phyloP scores from a whole-genome alignment of 1,140 invertebrate species.

The Leptonema lineaticorne region DNA sequence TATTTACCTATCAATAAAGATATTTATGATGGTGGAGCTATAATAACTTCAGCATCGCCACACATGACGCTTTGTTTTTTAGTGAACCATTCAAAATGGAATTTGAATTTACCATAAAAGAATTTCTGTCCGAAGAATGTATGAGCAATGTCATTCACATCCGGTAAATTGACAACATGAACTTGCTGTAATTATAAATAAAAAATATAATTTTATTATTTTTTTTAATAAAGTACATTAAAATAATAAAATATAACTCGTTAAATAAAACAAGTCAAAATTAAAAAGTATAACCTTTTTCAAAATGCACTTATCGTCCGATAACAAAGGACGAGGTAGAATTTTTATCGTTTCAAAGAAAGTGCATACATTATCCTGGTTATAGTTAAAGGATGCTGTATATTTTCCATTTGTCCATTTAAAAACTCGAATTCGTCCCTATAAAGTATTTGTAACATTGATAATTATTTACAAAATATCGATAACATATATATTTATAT shows the following conservation, averaged over 20 bases:
- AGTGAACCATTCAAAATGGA: slow-evolving; percentile 8
- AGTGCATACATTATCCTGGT: slow-evolving; percentile 12
- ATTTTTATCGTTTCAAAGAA: slow-evolving; percentile 10
- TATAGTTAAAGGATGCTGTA: background rate
- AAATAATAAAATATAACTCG: background rate
- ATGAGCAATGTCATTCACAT: background rate
- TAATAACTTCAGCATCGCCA: background rate
- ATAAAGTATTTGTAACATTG: too few relatives aligned
- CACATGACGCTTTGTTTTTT: slow-evolving; percentile 15
- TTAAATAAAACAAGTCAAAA: background rate
- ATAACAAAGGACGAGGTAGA: background rate
- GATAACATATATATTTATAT: background rate
- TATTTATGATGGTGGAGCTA: background rate
- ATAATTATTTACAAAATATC: background rate
- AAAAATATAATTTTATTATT: background rate
- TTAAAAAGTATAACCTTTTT: background rate
- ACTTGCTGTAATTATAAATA: background rate
- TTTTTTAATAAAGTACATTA: background rate
- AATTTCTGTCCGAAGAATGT: slow-evolving; percentile 18
- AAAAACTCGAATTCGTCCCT: background rate
- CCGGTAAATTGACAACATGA: background rate
- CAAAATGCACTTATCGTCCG: background rate
- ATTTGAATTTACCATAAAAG: slow-evolving; percentile 21
- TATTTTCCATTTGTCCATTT: slow-evolving; percentile 18
- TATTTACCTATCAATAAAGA: too few relatives aligned